These are phyloP conservation scores for Bubo bubo DNA, from an alignment of 2,113 vertebrate genomes.

Conservation along the genomic window DNA sequence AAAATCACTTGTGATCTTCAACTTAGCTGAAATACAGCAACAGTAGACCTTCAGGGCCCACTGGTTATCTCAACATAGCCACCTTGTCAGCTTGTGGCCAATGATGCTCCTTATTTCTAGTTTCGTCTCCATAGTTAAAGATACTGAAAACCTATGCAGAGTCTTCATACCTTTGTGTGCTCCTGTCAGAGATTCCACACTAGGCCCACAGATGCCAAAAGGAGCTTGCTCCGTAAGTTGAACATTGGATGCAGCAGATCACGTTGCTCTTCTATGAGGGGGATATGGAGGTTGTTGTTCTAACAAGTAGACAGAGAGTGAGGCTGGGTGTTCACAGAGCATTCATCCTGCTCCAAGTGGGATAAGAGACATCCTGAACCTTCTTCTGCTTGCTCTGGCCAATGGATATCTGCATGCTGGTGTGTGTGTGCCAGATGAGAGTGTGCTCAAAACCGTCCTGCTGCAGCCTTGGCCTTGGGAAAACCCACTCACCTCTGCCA, in stretches of 20 bases:
- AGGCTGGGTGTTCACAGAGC: background rate
- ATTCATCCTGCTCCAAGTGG: background rate
- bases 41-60: rapidly evolving
- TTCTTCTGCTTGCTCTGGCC: background rate
- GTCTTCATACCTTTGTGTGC: background rate
- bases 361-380: background rate
- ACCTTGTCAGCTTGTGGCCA: rapidly evolving
- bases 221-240: background rate
- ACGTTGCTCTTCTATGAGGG: background rate
- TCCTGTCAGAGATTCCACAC: background rate
- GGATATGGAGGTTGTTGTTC: rapidly evolving
- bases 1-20: background rate
- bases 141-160: background rate
- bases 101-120: background rate
- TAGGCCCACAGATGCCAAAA: background rate
- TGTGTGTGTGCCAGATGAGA: background rate
- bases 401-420: background rate
- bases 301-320: rapidly evolving
- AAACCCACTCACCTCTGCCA: background rate
- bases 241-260: background rate
- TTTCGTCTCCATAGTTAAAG: background rate
- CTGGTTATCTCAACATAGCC: background rate
- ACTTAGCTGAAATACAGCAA: background rate
- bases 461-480: background rate
- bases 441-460: background rate